Base-by-base conservation (phyloP, 2,888 invertebrate species). In the Hedychridium roseum region DNA sequence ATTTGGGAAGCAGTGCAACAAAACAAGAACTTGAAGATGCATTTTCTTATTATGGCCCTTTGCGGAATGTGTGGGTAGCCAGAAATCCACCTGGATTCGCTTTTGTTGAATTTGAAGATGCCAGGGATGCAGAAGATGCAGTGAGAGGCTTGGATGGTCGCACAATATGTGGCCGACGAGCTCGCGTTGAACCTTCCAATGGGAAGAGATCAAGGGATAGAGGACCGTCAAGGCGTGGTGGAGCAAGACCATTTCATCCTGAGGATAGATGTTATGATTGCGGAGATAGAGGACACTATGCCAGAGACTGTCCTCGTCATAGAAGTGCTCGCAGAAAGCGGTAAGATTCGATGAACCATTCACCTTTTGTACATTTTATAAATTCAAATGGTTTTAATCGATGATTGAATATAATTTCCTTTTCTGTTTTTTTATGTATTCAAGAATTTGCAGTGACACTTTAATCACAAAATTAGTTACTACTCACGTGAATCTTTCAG, bases 31-130 rank as follows among this genome's bases (percentile, higher is more conserved):
- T 94, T 45, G 96, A 97, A 81, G 92, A 94, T 78, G 91, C 93
- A 11, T 97, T 97, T 81, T 88, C 91, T 50, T 91, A 94, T 70
- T 97, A 94, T 74, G 97, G 97, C 7, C 90, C 92, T 1, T 81
- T 97, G 66, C 86, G 92, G 69, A 96, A 94, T 81, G 96, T 97
- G 34, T 97, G 97, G 97, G 95, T 97, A n/a, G 97, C 97, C 0
- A 85, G 96, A 64, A 95, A 97, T 79, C 94, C 94, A 9, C 95
- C 97, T 47, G 97, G 95, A 41, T 95, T 96, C 80, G 95, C 94
- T 4, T 95, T 95, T 80, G 93, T 95, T 1, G 94, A 95, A 78
- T 95, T 92, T 77, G 94, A 95, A 81, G 95, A 97, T 79, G 86
- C 91, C 3, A 83, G 93, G 57, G 97, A 97, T 79, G 95, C 95